phyloP scores from a whole-genome alignment of 2,797 vertebrate species.

The Astyanax mexicanus region DNA sequence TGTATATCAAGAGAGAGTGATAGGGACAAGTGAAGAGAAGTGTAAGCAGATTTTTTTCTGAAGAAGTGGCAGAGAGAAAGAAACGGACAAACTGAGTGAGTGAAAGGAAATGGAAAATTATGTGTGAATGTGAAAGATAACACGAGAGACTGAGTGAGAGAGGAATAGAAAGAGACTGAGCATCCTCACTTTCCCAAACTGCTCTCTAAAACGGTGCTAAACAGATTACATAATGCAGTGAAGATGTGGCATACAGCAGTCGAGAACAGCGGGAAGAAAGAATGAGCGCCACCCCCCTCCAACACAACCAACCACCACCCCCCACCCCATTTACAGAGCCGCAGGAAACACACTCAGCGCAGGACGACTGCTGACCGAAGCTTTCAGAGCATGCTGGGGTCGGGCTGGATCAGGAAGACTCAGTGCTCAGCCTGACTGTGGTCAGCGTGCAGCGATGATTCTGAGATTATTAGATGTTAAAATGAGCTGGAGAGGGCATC shows the following conservation, averaged over 20 bases:
- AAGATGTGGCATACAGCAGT: constrained; percentile 37
- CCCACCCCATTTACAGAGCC: not conserved
- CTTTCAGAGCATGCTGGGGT: not conserved
- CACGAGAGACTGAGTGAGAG: constrained; percentile 7
- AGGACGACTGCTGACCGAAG: not conserved
- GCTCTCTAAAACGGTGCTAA: constrained; percentile 40
- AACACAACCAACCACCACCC: not conserved
- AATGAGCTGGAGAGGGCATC: too few species aligned
- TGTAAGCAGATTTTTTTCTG: not conserved
- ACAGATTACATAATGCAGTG: constrained; percentile 66
- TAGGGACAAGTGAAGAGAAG: too few species aligned
- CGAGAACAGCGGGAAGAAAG: constrained; percentile 21
- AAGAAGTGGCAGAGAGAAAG: not conserved
- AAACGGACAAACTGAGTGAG: too few species aligned
- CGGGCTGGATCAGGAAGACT: not conserved
- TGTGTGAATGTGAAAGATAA: not conserved
- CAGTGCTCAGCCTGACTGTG: not conserved
- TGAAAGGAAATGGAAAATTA: not conserved
- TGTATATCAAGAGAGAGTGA: too few species aligned
- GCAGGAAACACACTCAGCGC: not conserved
- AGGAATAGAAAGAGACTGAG: not conserved
- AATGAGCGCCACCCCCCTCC: not conserved
- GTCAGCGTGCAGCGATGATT: too few species aligned
- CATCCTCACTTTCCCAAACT: not conserved
- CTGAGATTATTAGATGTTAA: too few species aligned